Percentiles rank a stretch among this genome's conserved stretches.
Evolutionary conservation across 2,888 invertebrate species (phyloP).

Genomic region (Gymnocheta viridis): DNA sequence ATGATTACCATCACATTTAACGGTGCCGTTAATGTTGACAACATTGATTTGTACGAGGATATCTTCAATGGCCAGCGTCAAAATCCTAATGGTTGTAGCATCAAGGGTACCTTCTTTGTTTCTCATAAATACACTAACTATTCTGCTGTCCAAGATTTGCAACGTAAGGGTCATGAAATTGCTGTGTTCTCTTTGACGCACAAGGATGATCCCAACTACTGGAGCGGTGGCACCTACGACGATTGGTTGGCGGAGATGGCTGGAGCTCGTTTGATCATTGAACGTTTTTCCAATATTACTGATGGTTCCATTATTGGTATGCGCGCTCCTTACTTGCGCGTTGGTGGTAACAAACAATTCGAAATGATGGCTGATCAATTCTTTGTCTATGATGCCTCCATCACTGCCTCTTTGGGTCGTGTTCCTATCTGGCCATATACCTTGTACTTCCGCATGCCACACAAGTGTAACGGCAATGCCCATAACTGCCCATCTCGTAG

Average conservation of each 20-base stretch:
- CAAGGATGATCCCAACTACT: slow-evolving; percentile 95
- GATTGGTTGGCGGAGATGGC: slow-evolving; percentile 98
- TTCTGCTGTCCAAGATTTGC: slow-evolving; percentile 93
- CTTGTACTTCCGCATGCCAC: slow-evolving; percentile 97
- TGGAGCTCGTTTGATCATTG: slow-evolving; percentile 92
- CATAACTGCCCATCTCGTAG: slow-evolving; percentile 95
- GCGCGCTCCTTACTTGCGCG: slow-evolving; percentile 93
- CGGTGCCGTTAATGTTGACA: slow-evolving; percentile 95
- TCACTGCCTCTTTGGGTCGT: slow-evolving; percentile 93
- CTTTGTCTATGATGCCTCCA: slow-evolving; percentile 96
- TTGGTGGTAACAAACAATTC: slow-evolving; percentile 97
- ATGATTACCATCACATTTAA: slow-evolving; percentile 97
- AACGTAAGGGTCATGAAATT: slow-evolving; percentile 95
- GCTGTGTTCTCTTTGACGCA: slow-evolving; percentile 95
- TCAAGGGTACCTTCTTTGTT: slow-evolving; percentile 94
- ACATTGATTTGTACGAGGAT: slow-evolving; percentile 95
- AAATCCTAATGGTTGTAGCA: slow-evolving; percentile 94
- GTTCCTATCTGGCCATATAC: slow-evolving; percentile 99
- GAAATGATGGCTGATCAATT: slow-evolving; percentile 98
- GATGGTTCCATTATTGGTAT: slow-evolving; percentile 95
- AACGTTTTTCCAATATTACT: slow-evolving; percentile 95
- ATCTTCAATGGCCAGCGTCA: slow-evolving; percentile 92
- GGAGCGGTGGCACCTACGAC: slow-evolving; percentile 93
- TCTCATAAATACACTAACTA: slow-evolving; percentile 97
- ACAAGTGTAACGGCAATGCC: slow-evolving; percentile 96